Percentiles rank a stretch among this genome's conserved stretches.
phyloP scores from a whole-genome alignment of 2,113 vertebrate species.

The Calypte anna region DNA sequence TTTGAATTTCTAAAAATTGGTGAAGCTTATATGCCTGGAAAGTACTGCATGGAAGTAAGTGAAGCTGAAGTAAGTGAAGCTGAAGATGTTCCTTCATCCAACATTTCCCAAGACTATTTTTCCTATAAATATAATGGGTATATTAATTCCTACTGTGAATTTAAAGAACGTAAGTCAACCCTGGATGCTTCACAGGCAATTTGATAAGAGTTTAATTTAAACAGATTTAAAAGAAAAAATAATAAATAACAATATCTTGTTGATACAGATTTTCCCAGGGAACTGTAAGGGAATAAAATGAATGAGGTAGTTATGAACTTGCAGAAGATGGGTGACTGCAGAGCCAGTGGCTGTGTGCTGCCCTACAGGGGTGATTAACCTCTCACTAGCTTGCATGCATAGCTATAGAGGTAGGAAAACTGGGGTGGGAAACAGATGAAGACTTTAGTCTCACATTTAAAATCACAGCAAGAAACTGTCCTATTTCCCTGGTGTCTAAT shows the following conservation, averaged over 20 bases:
- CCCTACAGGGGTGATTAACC: not conserved
- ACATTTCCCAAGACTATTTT: not conserved
- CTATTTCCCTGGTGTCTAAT: not conserved
- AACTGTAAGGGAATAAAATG: not conserved
- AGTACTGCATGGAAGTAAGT: not conserved
- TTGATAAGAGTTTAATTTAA: not conserved
- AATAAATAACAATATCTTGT: not conserved
- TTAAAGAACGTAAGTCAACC: not conserved
- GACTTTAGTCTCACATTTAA: not conserved
- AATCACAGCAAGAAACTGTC: not conserved
- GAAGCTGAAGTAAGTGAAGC: not conserved
- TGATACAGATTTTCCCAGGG: not conserved
- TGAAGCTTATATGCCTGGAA: not conserved
- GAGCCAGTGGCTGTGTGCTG: not conserved
- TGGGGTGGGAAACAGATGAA: not conserved
- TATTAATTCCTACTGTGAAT: not conserved
- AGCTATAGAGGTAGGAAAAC: not conserved
- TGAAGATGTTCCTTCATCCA: not conserved
- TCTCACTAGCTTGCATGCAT: not conserved
- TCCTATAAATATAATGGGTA: not conserved
- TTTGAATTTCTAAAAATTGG: slow-evolving; percentile 64
- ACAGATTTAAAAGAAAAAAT: not conserved
- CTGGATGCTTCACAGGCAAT: not conserved
- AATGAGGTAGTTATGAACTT: not conserved
- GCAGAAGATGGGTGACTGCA: not conserved